Conservation (phyloP, 2,113 vertebrate genomes). For the Heterotis niloticus region DNA sequence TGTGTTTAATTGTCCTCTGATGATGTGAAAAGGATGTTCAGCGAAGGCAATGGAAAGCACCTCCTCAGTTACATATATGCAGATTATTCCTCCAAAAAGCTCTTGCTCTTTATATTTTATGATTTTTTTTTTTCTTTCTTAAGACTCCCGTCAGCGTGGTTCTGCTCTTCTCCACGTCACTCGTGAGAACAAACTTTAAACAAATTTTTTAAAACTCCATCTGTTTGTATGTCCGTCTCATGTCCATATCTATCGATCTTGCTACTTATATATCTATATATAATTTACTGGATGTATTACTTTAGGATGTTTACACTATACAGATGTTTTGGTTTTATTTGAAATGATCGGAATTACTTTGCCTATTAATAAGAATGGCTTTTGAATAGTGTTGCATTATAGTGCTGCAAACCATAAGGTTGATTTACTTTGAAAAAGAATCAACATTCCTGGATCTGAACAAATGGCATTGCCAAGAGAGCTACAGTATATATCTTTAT, state of each 20-base stretch:
- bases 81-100: conserved; percentile 4
- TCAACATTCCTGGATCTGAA: conserved; percentile 6
- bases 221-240: not conserved
- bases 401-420: conserved; percentile 14
- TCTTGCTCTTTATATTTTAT: conserved; percentile 1
- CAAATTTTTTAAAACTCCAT: conserved; percentile 5
- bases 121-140: too few species aligned
- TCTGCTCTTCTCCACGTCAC: not conserved
- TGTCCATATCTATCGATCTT: conserved; percentile 14
- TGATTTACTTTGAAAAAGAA: conserved; percentile 9
- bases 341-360: conserved; percentile 18
- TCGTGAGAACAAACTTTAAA: not conserved
- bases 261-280: conserved; percentile 13
- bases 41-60: not conserved
- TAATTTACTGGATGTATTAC: conserved; percentile 23
- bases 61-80: conserved; percentile 19
- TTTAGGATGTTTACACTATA: conserved; percentile 26
- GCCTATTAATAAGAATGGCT: conserved; percentile 24
- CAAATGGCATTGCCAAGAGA: not conserved
- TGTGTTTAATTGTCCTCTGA: conserved; percentile 4
- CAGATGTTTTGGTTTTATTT: conserved; percentile 25
- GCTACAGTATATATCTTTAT: not conserved
- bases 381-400: conserved; percentile 13
- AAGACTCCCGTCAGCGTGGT: not conserved
- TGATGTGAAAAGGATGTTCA: not conserved